Evolutionary conservation across 2,888 invertebrate species (phyloP), one percentile per base, ranked within the genome.

Genomic region (Drosophila dives): DNA sequence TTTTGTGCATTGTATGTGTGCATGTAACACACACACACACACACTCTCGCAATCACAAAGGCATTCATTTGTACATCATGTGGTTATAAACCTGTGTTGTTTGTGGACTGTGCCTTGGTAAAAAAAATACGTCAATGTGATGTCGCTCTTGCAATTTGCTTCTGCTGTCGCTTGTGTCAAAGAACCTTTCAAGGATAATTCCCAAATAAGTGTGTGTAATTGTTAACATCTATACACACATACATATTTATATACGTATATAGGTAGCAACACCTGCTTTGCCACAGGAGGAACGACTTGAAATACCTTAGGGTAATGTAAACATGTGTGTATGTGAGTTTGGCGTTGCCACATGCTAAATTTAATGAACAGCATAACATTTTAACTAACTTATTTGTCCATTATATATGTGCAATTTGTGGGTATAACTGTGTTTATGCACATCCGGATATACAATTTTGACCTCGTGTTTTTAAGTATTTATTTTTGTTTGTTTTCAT

Each of bases 151-250:
- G 69, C 65, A 70, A 56, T 65, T 75, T 67, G 54, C 70, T 68
- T 67, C 49, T 68, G 73, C 55, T 59, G 63, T 62, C 61, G 64
- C 68, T 69, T 80, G 81, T 76, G 91, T 91, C 90, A 91, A 91
- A 81, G 81, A 91, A 91, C 91, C 87, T 86, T 91, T 91, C 91
- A 91, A 91, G 91, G 91, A 91, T 90, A 88, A 65, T 65, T 62
- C 26, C 34, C 62, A 64, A 63, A 65, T 58, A 61, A 50, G 48
- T 54, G 53, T 33, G 32, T 48, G 53, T 60, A 36, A 62, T 55
- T 66, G 40, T 64, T 17, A 50, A 59, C 34, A 59, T 48, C 5
- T 23, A 26, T 23, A 34, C 26, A 32, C 23, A 60, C 8, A 36
- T 49, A 40, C 10, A 40, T 40, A 23, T 4, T 8, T 7, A 34